phyloP scores from a whole-genome alignment of 2,113 vertebrate species.

The Tricholaema leucomelas region DNA sequence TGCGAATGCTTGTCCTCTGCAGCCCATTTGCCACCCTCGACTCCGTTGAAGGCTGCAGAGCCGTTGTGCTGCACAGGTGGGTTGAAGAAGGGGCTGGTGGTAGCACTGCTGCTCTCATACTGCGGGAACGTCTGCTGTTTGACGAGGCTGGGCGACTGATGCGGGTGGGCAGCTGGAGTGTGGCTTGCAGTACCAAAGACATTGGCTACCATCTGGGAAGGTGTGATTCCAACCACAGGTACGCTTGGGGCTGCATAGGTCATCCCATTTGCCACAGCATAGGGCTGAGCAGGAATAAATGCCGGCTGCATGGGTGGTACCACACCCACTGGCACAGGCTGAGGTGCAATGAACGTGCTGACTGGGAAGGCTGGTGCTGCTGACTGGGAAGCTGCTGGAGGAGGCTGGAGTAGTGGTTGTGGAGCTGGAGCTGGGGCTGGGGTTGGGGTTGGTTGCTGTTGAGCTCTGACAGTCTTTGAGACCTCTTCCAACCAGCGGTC shows the following conservation, averaged over 20 bases:
- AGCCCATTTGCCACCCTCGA: constrained; percentile 79
- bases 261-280: constrained; percentile 88
- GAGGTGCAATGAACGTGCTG: constrained; percentile 79
- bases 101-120: constrained; percentile 71
- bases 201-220: constrained; percentile 97
- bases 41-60: constrained; percentile 86
- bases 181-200: constrained; percentile 91
- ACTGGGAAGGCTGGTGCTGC: constrained; percentile 75
- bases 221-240: constrained; percentile 94
- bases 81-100: constrained; percentile 82
- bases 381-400: constrained; percentile 71
- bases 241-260: constrained; percentile 84
- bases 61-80: constrained; percentile 81
- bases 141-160: constrained; percentile 75
- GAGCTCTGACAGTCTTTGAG: constrained; percentile 88
- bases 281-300: constrained; percentile 83
- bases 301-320: constrained; percentile 86
- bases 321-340: constrained; percentile 81
- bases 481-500: constrained; percentile 98
- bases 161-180: constrained; percentile 74
- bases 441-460: constrained; percentile 71
- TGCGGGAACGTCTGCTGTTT: constrained; percentile 78
- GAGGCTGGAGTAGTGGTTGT: constrained; percentile 73
- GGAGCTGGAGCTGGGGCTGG: constrained; percentile 49
- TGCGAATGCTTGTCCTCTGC: constrained; percentile 72